Evolutionary conservation across 2,113 vertebrate genomes (phyloP).

Genomic region (Laticauda laticaudata): DNA sequence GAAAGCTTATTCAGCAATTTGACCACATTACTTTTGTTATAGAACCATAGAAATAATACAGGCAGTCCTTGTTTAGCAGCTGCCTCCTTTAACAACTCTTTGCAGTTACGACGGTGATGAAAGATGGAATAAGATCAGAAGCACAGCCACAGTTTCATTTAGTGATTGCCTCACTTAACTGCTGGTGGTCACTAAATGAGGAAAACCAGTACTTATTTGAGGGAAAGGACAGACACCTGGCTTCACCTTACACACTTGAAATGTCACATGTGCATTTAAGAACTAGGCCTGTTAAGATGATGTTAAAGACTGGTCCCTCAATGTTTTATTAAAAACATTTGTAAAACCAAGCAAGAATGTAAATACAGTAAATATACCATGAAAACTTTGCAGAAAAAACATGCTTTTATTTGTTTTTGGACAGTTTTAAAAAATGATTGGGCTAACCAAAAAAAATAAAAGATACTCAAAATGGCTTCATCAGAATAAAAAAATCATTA

Average conservation of each 20-base stretch:
- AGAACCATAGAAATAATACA: neutral
- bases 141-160: neutral
- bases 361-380: slow-evolving; percentile 3
- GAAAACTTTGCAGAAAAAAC: neutral
- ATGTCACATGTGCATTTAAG: neutral
- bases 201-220: neutral
- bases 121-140: neutral
- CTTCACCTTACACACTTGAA: neutral
- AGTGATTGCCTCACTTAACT: neutral
- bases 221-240: neutral
- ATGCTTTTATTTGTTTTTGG: neutral
- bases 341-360: neutral
- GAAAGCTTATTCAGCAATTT: neutral
- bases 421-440: neutral
- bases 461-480: neutral
- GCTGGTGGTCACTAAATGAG: neutral
- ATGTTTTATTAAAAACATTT: neutral
- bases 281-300: accelerated
- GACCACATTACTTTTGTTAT: neutral
- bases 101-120: neutral
- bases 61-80: neutral
- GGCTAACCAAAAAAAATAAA: neutral
- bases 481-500: neutral
- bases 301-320: neutral
- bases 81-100: neutral